These are phyloP conservation scores for Fragariocoptes setiger DNA, from an alignment of 1,140 invertebrate species.

Conservation along the genomic window DNA sequence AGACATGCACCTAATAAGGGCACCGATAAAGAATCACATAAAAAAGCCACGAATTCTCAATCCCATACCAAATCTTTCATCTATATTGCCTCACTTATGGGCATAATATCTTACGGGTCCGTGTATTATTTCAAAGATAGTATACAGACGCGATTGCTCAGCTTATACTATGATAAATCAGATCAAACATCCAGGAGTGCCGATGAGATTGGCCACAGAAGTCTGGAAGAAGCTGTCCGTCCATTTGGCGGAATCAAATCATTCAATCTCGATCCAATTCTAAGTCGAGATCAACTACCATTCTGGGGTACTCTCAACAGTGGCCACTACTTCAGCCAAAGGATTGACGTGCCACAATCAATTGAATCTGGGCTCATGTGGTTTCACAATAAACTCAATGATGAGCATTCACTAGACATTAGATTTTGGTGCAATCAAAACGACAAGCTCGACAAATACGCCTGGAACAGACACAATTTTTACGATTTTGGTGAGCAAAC, in stretches of 20 bases:
- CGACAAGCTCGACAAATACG: constrained; percentile 41
- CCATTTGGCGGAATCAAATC: neutral
- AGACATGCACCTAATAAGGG: no score
- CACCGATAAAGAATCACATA: no score
- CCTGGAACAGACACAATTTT: constrained; percentile 75
- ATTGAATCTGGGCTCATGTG: constrained; percentile 80
- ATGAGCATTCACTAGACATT: constrained; percentile 11
- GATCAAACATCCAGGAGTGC: neutral
- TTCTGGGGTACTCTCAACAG: constrained; percentile 20
- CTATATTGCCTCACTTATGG: no score
- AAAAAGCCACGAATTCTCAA: no score
- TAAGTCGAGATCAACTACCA: neutral
- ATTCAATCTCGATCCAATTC: neutral
- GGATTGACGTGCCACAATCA: constrained; percentile 53
- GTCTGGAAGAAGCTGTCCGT: neutral
- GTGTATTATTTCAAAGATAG: no score
- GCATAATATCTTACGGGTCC: no score
- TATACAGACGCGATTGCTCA: no score
- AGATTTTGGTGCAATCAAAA: constrained; percentile 78
- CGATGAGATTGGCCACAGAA: neutral
- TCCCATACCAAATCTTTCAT: no score
- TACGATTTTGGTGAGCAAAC: constrained; percentile 62
- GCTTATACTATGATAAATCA: no score
- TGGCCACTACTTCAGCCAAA: constrained; percentile 31
- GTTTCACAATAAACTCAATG: constrained; percentile 33